phyloP scores from a whole-genome alignment of 1,140 invertebrate genomes.

The Aporrectodea caliginosa region DNA sequence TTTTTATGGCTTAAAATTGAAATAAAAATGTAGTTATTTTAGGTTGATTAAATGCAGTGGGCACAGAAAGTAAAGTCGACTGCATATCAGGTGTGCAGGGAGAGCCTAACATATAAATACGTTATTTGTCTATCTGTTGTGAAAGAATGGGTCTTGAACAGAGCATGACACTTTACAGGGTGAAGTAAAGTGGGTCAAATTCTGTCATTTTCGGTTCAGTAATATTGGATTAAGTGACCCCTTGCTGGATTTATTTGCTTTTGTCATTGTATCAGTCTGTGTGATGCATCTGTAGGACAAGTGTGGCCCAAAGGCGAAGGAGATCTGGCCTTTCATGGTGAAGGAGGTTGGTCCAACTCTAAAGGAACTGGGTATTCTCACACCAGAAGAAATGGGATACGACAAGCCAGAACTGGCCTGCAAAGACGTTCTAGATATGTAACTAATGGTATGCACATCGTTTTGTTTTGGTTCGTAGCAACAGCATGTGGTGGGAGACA shows the following conservation, averaged over 20 bases:
- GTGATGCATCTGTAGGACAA: slow-evolving; percentile 62
- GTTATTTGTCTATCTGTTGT: neutral
- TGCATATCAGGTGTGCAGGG: too few species aligned
- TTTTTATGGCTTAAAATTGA: too few species aligned
- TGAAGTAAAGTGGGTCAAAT: neutral
- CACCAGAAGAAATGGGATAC: slow-evolving; percentile 92
- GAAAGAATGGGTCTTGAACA: slow-evolving; percentile 3
- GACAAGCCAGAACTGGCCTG: slow-evolving; percentile 85
- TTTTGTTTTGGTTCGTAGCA: too few species aligned
- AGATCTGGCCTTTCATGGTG: slow-evolving; percentile 86
- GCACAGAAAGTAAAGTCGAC: too few species aligned
- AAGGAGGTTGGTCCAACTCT: slow-evolving; percentile 90
- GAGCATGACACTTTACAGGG: neutral
- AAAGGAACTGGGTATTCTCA: slow-evolving; percentile 86
- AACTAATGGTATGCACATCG: too few species aligned
- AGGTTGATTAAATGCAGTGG: too few species aligned
- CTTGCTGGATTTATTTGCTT: neutral
- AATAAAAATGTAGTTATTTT: too few species aligned
- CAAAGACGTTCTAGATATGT: slow-evolving; percentile 27
- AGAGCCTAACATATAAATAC: too few species aligned
- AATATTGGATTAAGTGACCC: neutral
- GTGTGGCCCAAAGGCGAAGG: slow-evolving; percentile 71
- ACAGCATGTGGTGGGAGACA: too few species aligned
- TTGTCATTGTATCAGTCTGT: neutral
- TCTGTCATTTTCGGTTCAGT: neutral